Conservation (phyloP, 2,888 invertebrate genomes). For the Cheilosia soror region DNA sequence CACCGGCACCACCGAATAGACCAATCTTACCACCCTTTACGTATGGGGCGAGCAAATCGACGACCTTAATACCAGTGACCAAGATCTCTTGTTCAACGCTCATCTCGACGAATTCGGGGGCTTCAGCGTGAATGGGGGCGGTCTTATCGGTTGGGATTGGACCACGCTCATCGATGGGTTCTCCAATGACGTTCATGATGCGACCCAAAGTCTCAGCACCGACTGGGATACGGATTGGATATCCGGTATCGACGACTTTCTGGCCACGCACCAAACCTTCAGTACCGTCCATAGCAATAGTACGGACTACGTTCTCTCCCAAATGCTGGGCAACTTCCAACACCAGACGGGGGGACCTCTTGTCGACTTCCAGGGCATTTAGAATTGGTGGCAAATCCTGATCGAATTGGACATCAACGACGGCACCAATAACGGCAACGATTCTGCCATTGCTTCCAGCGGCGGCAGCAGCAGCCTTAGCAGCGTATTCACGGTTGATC, state of each 20-base stretch:
- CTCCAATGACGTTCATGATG: constrained; percentile 96
- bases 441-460: constrained; percentile 83
- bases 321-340: constrained; percentile 93
- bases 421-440: constrained; percentile 98
- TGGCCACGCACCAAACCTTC: constrained; percentile 96
- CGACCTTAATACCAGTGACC: constrained; percentile 95
- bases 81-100: constrained; percentile 95
- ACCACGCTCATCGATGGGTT: constrained; percentile 93
- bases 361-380: constrained; percentile 96
- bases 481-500: constrained; percentile 79
- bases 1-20: constrained; percentile 96
- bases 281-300: constrained; percentile 97
- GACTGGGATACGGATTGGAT: constrained; percentile 95
- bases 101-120: constrained; percentile 96
- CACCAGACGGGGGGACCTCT: constrained; percentile 91
- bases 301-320: constrained; percentile 94
- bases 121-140: constrained; percentile 94
- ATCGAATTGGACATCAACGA: constrained; percentile 98
- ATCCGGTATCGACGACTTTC: constrained; percentile 90
- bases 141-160: constrained; percentile 91
- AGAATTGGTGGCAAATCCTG: constrained; percentile 95
- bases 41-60: constrained; percentile 95
- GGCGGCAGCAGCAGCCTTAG: constrained; percentile 79
- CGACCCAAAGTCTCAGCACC: constrained; percentile 95
- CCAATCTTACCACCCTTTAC: constrained; percentile 98